These are phyloP conservation scores for Pteruthius melanotis DNA, from an alignment of 2,113 vertebrate genomes.

Conservation along the genomic window DNA sequence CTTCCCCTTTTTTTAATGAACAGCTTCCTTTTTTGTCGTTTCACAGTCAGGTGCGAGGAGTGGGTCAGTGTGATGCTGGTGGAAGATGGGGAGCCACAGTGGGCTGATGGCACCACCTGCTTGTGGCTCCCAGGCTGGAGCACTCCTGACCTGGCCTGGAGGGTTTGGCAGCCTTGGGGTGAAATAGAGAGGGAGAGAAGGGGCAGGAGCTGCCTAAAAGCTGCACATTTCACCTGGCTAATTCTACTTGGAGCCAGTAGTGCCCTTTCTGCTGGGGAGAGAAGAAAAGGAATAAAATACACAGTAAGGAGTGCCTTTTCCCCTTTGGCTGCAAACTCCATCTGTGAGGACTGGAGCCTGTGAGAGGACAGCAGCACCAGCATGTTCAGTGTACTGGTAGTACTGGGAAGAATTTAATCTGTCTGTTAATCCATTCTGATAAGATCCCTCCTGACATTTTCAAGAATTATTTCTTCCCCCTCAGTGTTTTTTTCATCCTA, in stretches of 20 bases:
- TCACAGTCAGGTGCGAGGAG: not conserved
- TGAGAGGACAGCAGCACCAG: not conserved
- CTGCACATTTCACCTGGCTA: not conserved
- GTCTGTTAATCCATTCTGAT: not conserved
- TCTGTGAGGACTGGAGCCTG: fast-evolving
- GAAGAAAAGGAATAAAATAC: not conserved
- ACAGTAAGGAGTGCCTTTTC: fast-evolving
- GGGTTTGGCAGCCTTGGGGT: not conserved
- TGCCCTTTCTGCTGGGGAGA: not conserved
- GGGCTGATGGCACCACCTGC: not conserved
- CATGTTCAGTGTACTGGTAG: not conserved
- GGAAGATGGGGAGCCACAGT: not conserved
- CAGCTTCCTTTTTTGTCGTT: not conserved
- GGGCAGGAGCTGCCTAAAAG: not conserved
- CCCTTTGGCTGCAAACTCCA: not conserved
- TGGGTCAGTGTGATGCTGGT: not conserved
- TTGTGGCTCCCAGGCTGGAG: not conserved
- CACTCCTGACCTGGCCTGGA: not conserved
- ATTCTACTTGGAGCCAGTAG: fast-evolving
- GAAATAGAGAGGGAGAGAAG: not conserved
- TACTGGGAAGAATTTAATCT: not conserved
- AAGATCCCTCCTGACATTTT: not conserved
- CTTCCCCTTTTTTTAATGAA: not conserved
- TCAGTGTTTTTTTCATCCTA: not conserved
- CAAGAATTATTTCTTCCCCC: not conserved